phyloP scores from a whole-genome alignment of 2,888 invertebrate genomes.

The Operophtera brumata region DNA sequence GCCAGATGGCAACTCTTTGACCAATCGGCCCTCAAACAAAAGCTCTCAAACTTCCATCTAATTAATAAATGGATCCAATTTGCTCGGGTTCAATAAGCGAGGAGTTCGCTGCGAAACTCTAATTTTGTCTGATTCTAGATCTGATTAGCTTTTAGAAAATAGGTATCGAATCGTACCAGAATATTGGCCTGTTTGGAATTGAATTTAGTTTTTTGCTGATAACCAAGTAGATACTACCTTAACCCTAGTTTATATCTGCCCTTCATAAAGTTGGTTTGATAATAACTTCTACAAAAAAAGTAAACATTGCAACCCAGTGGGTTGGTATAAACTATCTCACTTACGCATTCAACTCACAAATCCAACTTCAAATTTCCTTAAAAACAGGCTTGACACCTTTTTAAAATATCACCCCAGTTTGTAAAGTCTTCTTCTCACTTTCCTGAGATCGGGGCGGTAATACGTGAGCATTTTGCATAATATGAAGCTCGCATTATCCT shows the following conservation, averaged over 20 bases:
- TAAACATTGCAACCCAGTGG: too few relatives aligned
- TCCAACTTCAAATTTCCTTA: slow-evolving; percentile 22
- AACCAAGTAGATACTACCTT: too few relatives aligned
- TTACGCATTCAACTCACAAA: slow-evolving; percentile 18
- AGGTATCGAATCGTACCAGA: slow-evolving; percentile 2
- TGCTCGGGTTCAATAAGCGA: slow-evolving; percentile 23
- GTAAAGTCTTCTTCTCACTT: slow-evolving; percentile 36
- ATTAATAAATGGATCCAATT: slow-evolving; percentile 34
- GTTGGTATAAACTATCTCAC: background rate
- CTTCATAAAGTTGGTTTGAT: too few relatives aligned
- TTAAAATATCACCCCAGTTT: slow-evolving; percentile 44
- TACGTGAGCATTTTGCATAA: slow-evolving; percentile 59
- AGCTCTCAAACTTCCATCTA: slow-evolving; percentile 23
- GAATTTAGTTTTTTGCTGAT: slow-evolving; percentile 3
- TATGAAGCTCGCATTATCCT: slow-evolving; percentile 48
- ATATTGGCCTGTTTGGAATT: background rate
- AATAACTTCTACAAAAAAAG: too few relatives aligned
- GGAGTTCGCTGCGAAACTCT: slow-evolving; percentile 17
- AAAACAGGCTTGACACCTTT: slow-evolving; percentile 38
- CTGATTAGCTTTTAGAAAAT: slow-evolving; percentile 16
- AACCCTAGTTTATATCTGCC: too few relatives aligned
- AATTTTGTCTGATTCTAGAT: slow-evolving; percentile 21
- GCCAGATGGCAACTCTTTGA: slow-evolving; percentile 18
- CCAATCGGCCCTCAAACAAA: slow-evolving; percentile 13
- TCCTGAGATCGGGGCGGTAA: slow-evolving; percentile 31